Evolutionary conservation across 2,797 vertebrate genomes (phyloP), one percentile per base, ranked within the genome.

Genomic region (Onychomys arenicola): DNA sequence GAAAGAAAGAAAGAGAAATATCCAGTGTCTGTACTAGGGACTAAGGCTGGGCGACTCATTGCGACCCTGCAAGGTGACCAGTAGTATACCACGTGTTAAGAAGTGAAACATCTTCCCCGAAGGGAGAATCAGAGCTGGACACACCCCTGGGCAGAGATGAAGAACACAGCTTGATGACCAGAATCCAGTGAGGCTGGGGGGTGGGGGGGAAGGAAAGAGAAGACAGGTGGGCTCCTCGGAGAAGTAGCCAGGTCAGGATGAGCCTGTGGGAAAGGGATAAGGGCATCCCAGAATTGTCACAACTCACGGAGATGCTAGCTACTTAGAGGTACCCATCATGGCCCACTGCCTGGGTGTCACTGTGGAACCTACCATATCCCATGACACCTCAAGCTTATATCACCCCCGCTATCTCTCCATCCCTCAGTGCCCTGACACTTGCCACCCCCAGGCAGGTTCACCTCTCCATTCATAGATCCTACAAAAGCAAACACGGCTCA

Each of bases 321-420:
- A 6, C 61, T 7, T 0, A 59, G 14, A 29, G 6, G 87, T 10
- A 34, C 12, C 13, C 27, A 0, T 14, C 23, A 13, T 17, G 1
- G 81, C 67, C 43, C 46, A 1, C 55, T 1, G 23, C 82, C 78
- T 3, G 1, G 16, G 34, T 59, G 40, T 63, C 34, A 13, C 34
- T 4, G 7, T 3, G 55, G 21, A 1, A 1, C 32, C 84, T 29
- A 5, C 0, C 0, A 12, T 2, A 0, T 0, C 34, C 59, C 29
- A 10, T 0, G 25, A 8, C 4, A 46, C 2, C 61, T 49, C 46
- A 19, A 27, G 49, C 6, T 12, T 29, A 40, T 52, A 55, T 32
- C 32, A 12, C 63, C 29, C 71, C n/a, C 32, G 3, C 21, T 13
- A 37, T 52, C 43, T 46, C 12, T 61, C 63, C 13, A 6, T 0